Evolutionary conservation across 2,113 vertebrate species (phyloP).

Genomic region (Cryptomyrus ogoouensis): DNA sequence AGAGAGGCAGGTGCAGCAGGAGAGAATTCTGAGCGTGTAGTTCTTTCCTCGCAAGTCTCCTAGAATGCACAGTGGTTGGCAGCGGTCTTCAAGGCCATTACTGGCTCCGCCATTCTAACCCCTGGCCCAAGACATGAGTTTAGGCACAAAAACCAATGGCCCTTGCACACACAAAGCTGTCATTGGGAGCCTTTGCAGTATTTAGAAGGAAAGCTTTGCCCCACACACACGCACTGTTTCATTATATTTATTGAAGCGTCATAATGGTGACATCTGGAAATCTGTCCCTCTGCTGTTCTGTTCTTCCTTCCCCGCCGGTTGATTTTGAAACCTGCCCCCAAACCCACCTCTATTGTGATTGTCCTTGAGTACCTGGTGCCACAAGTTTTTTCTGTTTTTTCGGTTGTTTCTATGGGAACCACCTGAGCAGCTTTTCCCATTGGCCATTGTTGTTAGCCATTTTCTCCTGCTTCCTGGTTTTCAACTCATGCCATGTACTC

Average conservation of each 20-base stretch:
- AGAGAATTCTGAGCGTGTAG: background rate
- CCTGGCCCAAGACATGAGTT: background rate
- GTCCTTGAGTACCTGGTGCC: slow-evolving; percentile 7
- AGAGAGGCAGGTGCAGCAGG: background rate
- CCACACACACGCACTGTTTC: background rate
- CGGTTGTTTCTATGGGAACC: slow-evolving; percentile 41
- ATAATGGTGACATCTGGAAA: background rate
- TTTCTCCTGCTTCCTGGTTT: background rate
- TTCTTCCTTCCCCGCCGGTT: background rate
- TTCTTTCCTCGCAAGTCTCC: background rate
- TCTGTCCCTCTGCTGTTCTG: background rate
- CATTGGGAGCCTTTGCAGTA: background rate
- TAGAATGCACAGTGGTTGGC: background rate
- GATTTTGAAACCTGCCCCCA: background rate
- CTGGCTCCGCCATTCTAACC: background rate
- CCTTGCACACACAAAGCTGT: background rate
- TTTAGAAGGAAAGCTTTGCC: background rate
- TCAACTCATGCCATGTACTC: background rate
- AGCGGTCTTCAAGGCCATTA: background rate
- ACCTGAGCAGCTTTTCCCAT: slow-evolving; percentile 19
- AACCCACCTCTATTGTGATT: background rate
- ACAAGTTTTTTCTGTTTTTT: slow-evolving; percentile 14
- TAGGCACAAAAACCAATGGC: background rate
- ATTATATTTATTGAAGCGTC: background rate
- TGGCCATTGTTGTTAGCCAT: background rate